Conservation (phyloP, 2,113 vertebrate genomes). For the Bothrops jararaca region DNA sequence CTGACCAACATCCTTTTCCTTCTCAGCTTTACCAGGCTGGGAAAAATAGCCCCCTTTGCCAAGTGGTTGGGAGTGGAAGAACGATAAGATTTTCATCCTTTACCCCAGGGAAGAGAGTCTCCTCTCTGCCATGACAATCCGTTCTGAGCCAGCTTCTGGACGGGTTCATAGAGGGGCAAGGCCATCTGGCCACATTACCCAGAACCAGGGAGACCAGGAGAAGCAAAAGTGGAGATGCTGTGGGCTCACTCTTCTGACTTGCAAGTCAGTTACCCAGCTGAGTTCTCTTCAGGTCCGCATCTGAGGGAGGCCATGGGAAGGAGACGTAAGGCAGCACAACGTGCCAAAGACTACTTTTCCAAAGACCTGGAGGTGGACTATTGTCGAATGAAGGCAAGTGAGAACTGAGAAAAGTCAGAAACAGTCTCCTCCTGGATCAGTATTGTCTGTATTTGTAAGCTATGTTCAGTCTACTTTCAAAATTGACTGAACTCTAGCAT, state of each 20-base stretch:
- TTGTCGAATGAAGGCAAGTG: constrained; percentile 20
- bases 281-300: not conserved
- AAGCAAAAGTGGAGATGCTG: not conserved
- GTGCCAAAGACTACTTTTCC: not conserved
- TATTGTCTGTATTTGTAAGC: not conserved
- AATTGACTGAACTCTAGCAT: not conserved
- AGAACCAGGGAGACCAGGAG: not conserved
- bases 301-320: not conserved
- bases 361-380: not conserved
- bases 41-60: not conserved
- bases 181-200: not conserved
- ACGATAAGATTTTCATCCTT: not conserved
- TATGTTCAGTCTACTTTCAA: not conserved
- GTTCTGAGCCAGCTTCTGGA: not conserved
- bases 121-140: constrained; percentile 1
- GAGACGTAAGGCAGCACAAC: not conserved
- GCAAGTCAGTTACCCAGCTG: not conserved
- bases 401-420: not conserved
- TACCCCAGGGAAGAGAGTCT: not conserved
- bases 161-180: not conserved
- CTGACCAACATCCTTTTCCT: not conserved
- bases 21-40: not conserved
- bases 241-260: not conserved
- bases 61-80: not conserved
- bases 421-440: not conserved